Base-by-base conservation (phyloP, 2,113 vertebrate species). In the Dolichallabes microphthalmus region DNA sequence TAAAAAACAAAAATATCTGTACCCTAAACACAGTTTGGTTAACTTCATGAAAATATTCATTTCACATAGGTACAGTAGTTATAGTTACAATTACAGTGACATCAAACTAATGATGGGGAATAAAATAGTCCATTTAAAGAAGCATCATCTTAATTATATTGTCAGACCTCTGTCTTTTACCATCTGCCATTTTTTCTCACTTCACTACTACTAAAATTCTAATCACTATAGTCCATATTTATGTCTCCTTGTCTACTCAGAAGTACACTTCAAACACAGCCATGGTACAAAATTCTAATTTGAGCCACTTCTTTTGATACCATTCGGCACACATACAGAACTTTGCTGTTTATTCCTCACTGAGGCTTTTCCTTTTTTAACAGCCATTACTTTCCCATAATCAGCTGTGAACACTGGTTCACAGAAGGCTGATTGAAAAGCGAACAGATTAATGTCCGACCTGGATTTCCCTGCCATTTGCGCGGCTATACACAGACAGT, bases 371-470 rank as follows among this genome's bases (percentile, higher is more conserved):
- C 63, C 45, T 73, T 77, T 84, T 77, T 55, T 66, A 66, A 66
- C 20, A 78, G 50, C 57, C 76, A 57, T 78, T 50, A 61, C 77
- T 73, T 60, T 80, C 45, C n/a, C 27, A 80, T 80, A 32, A 73
- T 80, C 39, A 75, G 66, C 57, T 55, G 39, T 63, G 61, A 73
- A 57, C 69, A 30, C 39, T 73, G 57, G 39, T 35, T 68, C 66
- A 74, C 55, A 52, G 35, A 86, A 63, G 35, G 35, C 66, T 53
- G 85, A 86, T 76, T 82, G 60, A 53, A 82, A 75, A 30, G 58
- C 5, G 27, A 82, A 76, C 45, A 64, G 45, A 57, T 82, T 61
- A 82, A 82, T 27, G 27, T 15, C 58, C 11, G 32, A 3, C 71
- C 20, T 39, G 27, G 27, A 52, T 79, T 68, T 73, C 53, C 53